These are phyloP conservation scores for Drosophila mulleri DNA, from an alignment of 2,888 invertebrate species.

Conservation along the genomic window DNA sequence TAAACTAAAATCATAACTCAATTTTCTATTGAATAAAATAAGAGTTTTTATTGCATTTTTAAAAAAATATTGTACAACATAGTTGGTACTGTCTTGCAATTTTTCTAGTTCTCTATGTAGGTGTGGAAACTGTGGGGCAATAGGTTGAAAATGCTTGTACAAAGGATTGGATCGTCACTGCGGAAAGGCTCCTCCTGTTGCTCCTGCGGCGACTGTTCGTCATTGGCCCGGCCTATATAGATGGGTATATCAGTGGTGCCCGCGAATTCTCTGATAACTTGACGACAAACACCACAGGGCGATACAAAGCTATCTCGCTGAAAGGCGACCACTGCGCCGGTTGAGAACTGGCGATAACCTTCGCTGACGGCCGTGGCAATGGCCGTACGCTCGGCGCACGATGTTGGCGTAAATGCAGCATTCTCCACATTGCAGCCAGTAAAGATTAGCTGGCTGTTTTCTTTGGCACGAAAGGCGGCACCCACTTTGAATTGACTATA, in stretches of 20 bases:
- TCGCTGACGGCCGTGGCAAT: conserved; percentile 93
- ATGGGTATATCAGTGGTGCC: conserved; percentile 88
- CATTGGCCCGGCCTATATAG: conserved; percentile 89
- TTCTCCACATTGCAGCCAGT: conserved; percentile 97
- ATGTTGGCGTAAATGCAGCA: conserved; percentile 89
- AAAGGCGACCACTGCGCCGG: conserved; percentile 90
- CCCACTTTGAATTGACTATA: conserved; percentile 96
- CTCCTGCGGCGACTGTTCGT: conserved; percentile 40
- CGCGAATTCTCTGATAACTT: conserved; percentile 91
- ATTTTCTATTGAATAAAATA: background rate
- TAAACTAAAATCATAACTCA: background rate
- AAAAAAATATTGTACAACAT: background rate
- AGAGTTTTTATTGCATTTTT: background rate
- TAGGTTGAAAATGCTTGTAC: conserved; percentile 82
- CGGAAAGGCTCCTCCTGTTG: conserved; percentile 39
- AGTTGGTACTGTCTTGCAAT: conserved; percentile 20
- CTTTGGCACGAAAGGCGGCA: conserved; percentile 90
- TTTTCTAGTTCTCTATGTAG: conserved; percentile 25
- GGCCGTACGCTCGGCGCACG: conserved; percentile 96
- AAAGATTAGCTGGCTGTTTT: conserved; percentile 87
- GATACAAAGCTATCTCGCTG: conserved; percentile 88
- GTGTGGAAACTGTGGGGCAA: conserved; percentile 79
- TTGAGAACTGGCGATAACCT: conserved; percentile 90
- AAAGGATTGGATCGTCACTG: conserved; percentile 67
- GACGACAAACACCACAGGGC: conserved; percentile 96